A percentile compares a stretch with the other conserved stretches of the same genome.
Conservation (phyloP, 2,888 invertebrate species). For the Lasius platythorax region DNA sequence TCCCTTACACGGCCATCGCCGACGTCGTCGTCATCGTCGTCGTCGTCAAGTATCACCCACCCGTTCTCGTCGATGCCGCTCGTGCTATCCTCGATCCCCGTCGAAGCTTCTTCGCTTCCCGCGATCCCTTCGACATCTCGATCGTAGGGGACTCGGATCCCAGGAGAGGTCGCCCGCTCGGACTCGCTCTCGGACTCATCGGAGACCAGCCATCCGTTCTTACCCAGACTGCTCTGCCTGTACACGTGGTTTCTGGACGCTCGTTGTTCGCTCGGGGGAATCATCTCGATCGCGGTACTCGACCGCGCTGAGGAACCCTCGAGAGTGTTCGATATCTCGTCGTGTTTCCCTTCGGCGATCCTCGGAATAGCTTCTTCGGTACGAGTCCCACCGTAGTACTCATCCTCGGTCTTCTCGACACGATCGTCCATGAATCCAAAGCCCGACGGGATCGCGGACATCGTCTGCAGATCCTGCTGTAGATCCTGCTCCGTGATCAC, state of each 20-base stretch:
- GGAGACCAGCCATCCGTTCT: conserved; percentile 80
- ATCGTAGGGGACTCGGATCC: background rate
- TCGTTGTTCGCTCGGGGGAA: conserved; percentile 29
- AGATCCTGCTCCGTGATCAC: conserved; percentile 80
- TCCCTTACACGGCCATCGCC: conserved; percentile 52
- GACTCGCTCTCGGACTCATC: conserved; percentile 78
- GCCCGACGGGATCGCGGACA: background rate
- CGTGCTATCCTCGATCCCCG: conserved; percentile 23
- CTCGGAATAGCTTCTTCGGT: conserved; percentile 8
- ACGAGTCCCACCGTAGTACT: background rate
- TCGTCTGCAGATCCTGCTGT: conserved; percentile 68
- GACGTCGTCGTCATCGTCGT: conserved; percentile 60
- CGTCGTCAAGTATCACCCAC: conserved; percentile 69
- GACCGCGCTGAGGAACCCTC: conserved; percentile 2
- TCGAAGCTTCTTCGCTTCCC: background rate
- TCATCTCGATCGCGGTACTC: background rate
- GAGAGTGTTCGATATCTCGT: background rate
- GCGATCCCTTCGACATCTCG: conserved; percentile 33
- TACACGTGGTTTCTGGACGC: conserved; percentile 60
- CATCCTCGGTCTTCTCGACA: conserved; percentile 2
- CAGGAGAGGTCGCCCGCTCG: conserved; percentile 62
- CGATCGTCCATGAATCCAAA: conserved; percentile 11
- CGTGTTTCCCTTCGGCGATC: background rate
- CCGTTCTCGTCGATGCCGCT: conserved; percentile 76
- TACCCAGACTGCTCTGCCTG: conserved; percentile 73